Evolutionary conservation across 2,888 invertebrate genomes (phyloP), one percentile per base, ranked within the genome.

Genomic region (Orchesella flavescens): DNA sequence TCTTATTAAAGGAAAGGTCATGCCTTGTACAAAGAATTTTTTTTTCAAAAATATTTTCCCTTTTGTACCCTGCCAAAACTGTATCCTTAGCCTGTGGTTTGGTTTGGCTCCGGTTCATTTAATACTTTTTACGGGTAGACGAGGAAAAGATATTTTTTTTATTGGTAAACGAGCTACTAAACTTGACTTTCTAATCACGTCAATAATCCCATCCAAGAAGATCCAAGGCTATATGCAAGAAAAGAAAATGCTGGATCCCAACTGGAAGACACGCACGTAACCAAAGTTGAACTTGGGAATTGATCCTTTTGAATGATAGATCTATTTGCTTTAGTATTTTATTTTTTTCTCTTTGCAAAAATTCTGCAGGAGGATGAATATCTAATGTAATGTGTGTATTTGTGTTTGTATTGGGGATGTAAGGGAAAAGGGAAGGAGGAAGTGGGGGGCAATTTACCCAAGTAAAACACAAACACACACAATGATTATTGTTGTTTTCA

Each of bases 1-100:
- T 77, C 77, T 68, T 77, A 77, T 77, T 77, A 77, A 69, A 76
- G 55, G 44, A 66, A 69, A 63, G 68, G 57, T 65, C 46, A 17
- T 44, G 19, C 13, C 63, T 17, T 19, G 13, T 23, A 5, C 10
- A 63, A 24, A 44, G 46, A 66, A 43, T 44, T 66, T 43, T 59
- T 66, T 15, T 44, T 44, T 23, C 12, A 21, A 59, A 21, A 44
- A 44, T 23, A 66, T 44, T 19, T 66, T 66, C 66, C 15, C 46
- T 19, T 66, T 43, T 44, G 66, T 12, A 19, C 24, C 17, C 43
- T 63, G 66, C 66, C 44, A 44, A 66, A 66, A 66, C 4, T 53
- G 53, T 13, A 53, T 13, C 53, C n/a, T 53, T 53, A 13, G 2
- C 53, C n/a, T 53, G 15, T 53, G n/a, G 57, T 57, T 19, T 53